A percentile compares a stretch with the other conserved stretches of the same genome.
Evolutionary conservation across 2,888 invertebrate genomes (phyloP).

Genomic region (Nymphalis urticae): DNA sequence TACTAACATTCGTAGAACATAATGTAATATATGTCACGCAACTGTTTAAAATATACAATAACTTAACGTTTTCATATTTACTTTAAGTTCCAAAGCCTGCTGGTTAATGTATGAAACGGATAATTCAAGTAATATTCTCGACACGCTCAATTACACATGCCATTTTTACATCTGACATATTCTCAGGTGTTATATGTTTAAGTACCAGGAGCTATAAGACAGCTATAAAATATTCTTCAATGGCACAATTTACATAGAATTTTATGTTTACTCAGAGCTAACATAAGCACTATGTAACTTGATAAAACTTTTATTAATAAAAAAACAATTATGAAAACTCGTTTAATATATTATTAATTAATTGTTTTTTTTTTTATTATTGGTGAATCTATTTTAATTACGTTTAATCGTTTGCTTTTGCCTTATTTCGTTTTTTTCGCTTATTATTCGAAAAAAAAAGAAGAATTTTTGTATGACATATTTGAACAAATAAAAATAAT

Average conservation of each 20-base stretch:
- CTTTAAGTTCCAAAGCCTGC: background rate
- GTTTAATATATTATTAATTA: background rate
- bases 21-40: background rate
- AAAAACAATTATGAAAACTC: background rate
- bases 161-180: background rate
- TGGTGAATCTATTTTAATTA: background rate
- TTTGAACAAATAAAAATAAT: too few relatives aligned
- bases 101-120: background rate
- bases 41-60: background rate
- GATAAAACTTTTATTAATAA: slow-evolving; percentile 9
- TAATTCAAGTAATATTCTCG: background rate
- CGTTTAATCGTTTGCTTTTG: background rate
- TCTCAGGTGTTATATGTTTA: background rate
- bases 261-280: slow-evolving; percentile 25
- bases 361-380: background rate
- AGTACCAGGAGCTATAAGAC: slow-evolving; percentile 23
- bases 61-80: slow-evolving; percentile 4
- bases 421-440: background rate
- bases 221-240: slow-evolving; percentile 14
- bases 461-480: too few relatives aligned
- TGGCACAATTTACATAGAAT: slow-evolving; percentile 29
- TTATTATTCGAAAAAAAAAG: background rate
- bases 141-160: slow-evolving; percentile 3
- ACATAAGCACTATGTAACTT: background rate
- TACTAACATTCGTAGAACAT: background rate